Evolutionary conservation across 2,797 vertebrate genomes (phyloP).

Genomic region (Argya squamiceps): DNA sequence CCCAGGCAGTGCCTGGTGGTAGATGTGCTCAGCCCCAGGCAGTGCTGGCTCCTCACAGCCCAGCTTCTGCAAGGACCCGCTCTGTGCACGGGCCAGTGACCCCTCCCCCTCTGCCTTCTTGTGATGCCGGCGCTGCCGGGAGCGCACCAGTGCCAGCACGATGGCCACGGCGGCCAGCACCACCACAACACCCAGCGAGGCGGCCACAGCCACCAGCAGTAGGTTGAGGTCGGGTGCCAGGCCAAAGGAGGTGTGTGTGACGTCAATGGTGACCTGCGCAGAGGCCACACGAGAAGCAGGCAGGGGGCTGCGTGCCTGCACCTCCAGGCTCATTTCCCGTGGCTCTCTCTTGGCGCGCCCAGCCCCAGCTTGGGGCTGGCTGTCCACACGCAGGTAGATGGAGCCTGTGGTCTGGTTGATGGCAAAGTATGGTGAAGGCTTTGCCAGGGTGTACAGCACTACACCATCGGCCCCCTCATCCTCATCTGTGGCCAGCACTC

Average conservation of each 20-base stretch:
- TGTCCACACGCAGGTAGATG: slow-evolving; percentile 89
- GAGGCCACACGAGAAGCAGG: slow-evolving; percentile 85
- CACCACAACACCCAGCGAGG: slow-evolving; percentile 89
- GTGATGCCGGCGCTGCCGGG: slow-evolving; percentile 72
- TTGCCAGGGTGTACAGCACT: slow-evolving; percentile 88
- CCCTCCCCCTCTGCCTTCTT: slow-evolving; percentile 75
- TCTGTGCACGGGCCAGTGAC: slow-evolving; percentile 74
- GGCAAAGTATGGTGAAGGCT: slow-evolving; percentile 88
- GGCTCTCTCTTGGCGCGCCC: slow-evolving; percentile 83
- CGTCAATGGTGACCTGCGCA: slow-evolving; percentile 86
- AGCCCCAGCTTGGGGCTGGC: slow-evolving; percentile 63
- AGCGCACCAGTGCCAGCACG: slow-evolving; percentile 88
- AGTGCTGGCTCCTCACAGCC: slow-evolving; percentile 81
- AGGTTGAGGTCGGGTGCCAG: slow-evolving; percentile 89
- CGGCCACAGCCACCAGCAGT: slow-evolving; percentile 89
- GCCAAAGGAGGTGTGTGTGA: slow-evolving; percentile 92
- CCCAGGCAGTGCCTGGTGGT: slow-evolving; percentile 93
- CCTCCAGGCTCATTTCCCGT: slow-evolving; percentile 87
- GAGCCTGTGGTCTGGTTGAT: slow-evolving; percentile 92
- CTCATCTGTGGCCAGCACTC: slow-evolving; percentile 90
- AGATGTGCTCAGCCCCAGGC: slow-evolving; percentile 83
- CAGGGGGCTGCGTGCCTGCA: slow-evolving; percentile 89
- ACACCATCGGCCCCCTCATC: slow-evolving; percentile 93
- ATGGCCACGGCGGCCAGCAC: slow-evolving; percentile 91
- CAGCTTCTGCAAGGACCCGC: slow-evolving; percentile 88